phyloP scores from a whole-genome alignment of 2,113 vertebrate species.

The Rhinoptilus africanus region DNA sequence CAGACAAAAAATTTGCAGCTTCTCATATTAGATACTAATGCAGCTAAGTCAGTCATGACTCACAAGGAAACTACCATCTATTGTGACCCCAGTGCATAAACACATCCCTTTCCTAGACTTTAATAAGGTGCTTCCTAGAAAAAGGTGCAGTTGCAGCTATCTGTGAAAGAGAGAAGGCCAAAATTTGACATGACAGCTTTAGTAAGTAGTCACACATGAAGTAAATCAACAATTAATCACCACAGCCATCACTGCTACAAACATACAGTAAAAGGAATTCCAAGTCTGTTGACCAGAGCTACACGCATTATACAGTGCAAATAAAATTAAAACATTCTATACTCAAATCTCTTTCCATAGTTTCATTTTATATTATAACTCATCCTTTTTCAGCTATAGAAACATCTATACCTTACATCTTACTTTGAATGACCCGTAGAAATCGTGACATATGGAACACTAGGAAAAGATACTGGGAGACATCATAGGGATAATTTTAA shows the following conservation, averaged over 20 bases:
- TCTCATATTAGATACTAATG: not conserved
- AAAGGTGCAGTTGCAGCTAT: not conserved
- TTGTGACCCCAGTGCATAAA: not conserved
- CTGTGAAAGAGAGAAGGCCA: not conserved
- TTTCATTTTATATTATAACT: not conserved
- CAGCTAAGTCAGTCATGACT: not conserved
- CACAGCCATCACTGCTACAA: not conserved
- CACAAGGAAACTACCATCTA: not conserved
- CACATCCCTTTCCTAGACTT: not conserved
- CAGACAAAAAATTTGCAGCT: not conserved
- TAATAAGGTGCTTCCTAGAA: not conserved
- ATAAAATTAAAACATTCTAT: not conserved
- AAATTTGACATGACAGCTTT: not conserved
- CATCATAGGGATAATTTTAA: not conserved
- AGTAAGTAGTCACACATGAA: not conserved
- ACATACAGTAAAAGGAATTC: not conserved
- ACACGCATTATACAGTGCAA: accelerated
- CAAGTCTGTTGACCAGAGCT: not conserved
- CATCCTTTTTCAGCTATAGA: not conserved
- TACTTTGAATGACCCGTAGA: not conserved
- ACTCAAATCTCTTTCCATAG: not conserved
- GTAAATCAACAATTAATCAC: not conserved
- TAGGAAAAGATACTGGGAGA: not conserved
- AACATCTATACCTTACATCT: not conserved
- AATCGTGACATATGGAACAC: not conserved